phyloP scores from a whole-genome alignment of 2,113 vertebrate genomes.

The Ageneiosus marmoratus region DNA sequence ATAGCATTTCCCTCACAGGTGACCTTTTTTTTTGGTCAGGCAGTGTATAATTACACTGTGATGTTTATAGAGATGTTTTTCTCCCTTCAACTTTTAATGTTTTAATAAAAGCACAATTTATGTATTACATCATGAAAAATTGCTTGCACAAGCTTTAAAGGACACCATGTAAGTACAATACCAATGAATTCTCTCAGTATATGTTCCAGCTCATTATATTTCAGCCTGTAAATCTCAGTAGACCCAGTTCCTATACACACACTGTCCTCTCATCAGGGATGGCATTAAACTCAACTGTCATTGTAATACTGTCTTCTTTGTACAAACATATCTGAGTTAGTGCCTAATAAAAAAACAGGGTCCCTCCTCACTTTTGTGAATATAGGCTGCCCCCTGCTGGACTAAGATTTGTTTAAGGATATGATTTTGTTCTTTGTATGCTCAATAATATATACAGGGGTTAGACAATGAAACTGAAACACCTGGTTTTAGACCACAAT shows the following conservation, averaged over 20 bases:
- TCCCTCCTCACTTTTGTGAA: background rate
- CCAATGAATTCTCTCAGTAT: background rate
- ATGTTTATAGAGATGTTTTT: background rate
- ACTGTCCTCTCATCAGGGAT: constrained; percentile 8
- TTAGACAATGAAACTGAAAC: no score
- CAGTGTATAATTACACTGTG: background rate
- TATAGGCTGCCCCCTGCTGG: constrained; percentile 48
- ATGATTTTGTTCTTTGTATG: background rate
- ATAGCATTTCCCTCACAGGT: no score
- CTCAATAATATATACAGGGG: background rate
- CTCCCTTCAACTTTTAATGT: background rate
- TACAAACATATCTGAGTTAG: constrained; percentile 39
- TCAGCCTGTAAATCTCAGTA: constrained; percentile 9
- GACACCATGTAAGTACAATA: constrained; percentile 1
- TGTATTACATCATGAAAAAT: background rate
- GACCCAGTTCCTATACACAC: background rate
- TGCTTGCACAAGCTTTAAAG: background rate
- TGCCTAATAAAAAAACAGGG: background rate
- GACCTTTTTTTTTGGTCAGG: no score
- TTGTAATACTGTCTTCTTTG: constrained; percentile 41
- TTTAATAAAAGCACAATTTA: constrained; percentile 8
- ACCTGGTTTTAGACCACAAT: no score
- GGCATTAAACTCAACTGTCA: constrained; percentile 41
- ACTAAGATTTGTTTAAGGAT: background rate
- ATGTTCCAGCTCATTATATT: constrained; percentile 21